Evolutionary conservation across 2,113 vertebrate species (phyloP).

Genomic region (Cavia aperea): DNA sequence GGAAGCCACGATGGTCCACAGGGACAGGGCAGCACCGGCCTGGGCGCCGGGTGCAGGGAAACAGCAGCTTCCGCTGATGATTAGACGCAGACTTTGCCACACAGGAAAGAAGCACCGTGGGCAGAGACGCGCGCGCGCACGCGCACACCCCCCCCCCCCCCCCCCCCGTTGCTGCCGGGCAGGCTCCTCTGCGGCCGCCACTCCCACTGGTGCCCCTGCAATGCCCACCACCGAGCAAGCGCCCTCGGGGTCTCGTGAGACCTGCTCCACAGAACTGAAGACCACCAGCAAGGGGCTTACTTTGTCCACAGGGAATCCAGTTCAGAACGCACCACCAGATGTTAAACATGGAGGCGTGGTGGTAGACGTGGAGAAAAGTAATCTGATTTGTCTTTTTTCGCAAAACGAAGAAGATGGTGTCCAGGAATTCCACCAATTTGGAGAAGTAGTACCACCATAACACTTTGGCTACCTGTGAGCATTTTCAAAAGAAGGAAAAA

Average conservation of each 20-base stretch:
- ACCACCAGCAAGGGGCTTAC: conserved; percentile 75
- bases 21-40: background rate
- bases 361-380: conserved; percentile 89
- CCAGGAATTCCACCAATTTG: conserved; percentile 87
- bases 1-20: background rate
- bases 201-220: too few relatives aligned
- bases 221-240: background rate
- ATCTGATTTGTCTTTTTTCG: conserved; percentile 89
- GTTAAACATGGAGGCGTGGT: conserved; percentile 91
- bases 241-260: background rate
- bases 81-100: background rate
- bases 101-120: background rate
- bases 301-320: conserved; percentile 92
- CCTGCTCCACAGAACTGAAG: background rate
- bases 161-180: background rate
- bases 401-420: conserved; percentile 89
- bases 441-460: conserved; percentile 94
- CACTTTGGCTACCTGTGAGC: conserved; percentile 84
- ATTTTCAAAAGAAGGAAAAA: background rate
- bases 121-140: background rate
- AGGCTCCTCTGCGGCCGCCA: background rate
- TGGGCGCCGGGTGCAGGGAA: background rate
- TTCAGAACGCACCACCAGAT: conserved; percentile 94
- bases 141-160: too few relatives aligned
- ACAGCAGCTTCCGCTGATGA: background rate